Evolutionary conservation across 2,797 vertebrate species (phyloP).

Genomic region (Enteromius thamalakanensis): DNA sequence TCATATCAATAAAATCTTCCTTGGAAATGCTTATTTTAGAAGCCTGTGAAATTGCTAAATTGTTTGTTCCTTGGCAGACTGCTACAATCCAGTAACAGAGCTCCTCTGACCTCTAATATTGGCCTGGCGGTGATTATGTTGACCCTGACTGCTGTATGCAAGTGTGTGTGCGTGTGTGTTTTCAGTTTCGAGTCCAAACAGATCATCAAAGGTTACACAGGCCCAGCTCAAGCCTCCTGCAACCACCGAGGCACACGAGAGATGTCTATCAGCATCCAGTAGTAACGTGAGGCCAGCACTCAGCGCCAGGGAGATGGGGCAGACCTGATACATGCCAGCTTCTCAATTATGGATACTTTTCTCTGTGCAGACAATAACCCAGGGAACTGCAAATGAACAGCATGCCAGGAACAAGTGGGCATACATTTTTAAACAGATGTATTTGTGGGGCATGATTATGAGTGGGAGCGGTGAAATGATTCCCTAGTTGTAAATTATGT

Average conservation of each 20-base stretch:
- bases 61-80: neutral
- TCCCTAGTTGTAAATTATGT: conserved; percentile 44
- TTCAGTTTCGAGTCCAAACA: neutral
- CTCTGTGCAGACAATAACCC: conserved; percentile 45
- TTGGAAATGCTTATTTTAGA: neutral
- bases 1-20: neutral
- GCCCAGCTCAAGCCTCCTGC: neutral
- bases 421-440: conserved; percentile 50
- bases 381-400: conserved; percentile 46
- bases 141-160: neutral
- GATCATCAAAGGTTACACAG: conserved; percentile 23
- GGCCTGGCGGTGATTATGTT: neutral
- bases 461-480: neutral
- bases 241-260: neutral
- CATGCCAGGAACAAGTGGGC: conserved; percentile 41
- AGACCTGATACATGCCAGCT: conserved; percentile 24
- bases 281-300: neutral
- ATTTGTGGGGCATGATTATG: conserved; percentile 43
- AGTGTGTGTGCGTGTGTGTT: conserved; percentile 1
- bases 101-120: conserved; percentile 2
- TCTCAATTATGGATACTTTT: conserved; percentile 42
- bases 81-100: neutral
- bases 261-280: conserved; percentile 10
- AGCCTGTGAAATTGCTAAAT: neutral
- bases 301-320: conserved; percentile 3